Evolutionary conservation across 2,797 vertebrate genomes (phyloP).

Genomic region (Phalanger gymnotis): DNA sequence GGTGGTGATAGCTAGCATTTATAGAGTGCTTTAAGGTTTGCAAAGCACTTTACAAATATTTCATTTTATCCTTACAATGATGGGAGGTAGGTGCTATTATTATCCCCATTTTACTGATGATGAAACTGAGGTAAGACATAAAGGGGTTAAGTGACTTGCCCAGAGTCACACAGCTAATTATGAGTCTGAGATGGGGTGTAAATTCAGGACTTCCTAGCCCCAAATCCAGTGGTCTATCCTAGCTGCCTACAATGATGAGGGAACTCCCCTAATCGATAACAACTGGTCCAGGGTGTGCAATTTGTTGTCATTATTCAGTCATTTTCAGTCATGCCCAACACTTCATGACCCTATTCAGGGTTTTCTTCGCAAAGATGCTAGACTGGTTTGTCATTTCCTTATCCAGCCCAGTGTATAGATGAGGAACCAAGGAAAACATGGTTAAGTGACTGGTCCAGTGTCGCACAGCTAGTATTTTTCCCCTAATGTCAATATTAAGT

Average conservation of each 20-base stretch:
- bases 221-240: not conserved
- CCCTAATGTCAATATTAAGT: not conserved
- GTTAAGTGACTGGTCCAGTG: not conserved
- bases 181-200: not conserved
- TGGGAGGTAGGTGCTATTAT: not conserved
- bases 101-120: not conserved
- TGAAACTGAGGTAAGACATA: not conserved
- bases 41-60: not conserved
- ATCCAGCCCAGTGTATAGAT: not conserved
- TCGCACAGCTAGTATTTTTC: not conserved
- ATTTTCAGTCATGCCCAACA: not conserved
- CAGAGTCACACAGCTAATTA: not conserved
- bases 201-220: not conserved
- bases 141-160: not conserved
- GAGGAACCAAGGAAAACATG: not conserved
- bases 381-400: not conserved
- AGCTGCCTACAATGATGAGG: not conserved
- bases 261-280: not conserved
- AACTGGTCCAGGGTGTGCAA: not conserved
- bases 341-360: not conserved
- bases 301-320: not conserved
- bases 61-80: not conserved
- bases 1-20: not conserved
- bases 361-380: not conserved
- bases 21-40: not conserved